Evolutionary conservation across 2,113 vertebrate genomes (phyloP), one percentile per base, ranked within the genome.

Genomic region (Corythornis vintsioides): DNA sequence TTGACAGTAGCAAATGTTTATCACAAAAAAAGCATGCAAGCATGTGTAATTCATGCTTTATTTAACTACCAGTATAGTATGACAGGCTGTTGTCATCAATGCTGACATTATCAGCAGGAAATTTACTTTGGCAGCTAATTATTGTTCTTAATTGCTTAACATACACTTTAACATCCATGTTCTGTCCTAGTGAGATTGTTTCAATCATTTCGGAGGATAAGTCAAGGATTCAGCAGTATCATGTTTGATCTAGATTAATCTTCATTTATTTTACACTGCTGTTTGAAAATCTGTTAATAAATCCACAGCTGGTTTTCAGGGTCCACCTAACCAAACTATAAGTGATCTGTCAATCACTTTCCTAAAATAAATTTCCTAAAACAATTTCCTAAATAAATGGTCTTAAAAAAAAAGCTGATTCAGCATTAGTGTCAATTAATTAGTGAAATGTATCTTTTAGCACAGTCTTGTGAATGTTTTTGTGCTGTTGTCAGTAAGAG

Each of bases 141-240:
- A 26, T 61, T 72, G 67, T 84, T 96, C 81, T 90, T 95, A 86
- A 83, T 91, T 90, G 77, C 53, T 72, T 85, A 92, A 94, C 78
- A 73, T 91, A 77, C n/a, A 56, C 12, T 80, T 96, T 79, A 89
- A 92, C 83, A 67, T 88, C 48, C 38, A 80, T 55, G 10, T 92
- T 96, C 60, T 91, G 40, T 88, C 74, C 83, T 95, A 77, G 88
- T 95, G 74, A 88, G 65, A 79, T 90, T 88, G 93, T 84, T 87
- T 57, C 33, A 87, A n/a, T 52, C 48, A 70, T 94, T 97, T 95
- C 86, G 94, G 72, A 79, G 82, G 64, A 26, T 43, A 85, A 75
- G 64, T 86, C 35, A 95, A 77, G 79, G 90, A 83, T 90, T 96
- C 47, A 94, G 76, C 67, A 76, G 50, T 47, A 94, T 38, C 5